Percentiles rank a stretch among this genome's conserved stretches.
Evolutionary conservation across 1,140 invertebrate genomes (phyloP).

Genomic region (Cataglyphis hispanica): DNA sequence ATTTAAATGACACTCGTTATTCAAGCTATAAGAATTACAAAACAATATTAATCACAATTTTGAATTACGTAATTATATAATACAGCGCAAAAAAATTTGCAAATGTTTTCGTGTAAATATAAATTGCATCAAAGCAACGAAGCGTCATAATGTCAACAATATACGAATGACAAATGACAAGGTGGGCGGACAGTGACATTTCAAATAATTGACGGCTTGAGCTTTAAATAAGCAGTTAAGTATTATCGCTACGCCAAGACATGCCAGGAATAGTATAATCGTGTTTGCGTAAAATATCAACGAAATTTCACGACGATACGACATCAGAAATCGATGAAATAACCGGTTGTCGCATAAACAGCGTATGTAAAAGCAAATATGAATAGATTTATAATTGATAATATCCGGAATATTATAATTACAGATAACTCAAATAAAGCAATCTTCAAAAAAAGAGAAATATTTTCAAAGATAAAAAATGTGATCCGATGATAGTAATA

Average conservation of each 20-base stretch:
- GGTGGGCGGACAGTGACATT: conserved; percentile 8
- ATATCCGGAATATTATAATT: background rate
- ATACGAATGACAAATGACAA: background rate
- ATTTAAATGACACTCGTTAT: background rate
- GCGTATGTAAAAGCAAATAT: conserved; percentile 17
- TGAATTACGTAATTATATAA: background rate
- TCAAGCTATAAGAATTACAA: background rate
- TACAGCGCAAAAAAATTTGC: background rate
- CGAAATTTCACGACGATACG: background rate
- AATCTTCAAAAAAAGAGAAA: background rate
- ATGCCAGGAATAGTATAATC: background rate
- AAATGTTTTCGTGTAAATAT: background rate
- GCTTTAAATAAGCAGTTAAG: conserved; percentile 24
- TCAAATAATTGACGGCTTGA: conserved; percentile 24
- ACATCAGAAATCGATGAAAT: conserved; percentile 6
- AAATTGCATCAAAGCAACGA: background rate
- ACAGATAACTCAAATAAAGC: background rate
- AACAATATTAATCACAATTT: background rate
- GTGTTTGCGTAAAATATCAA: conserved; percentile 17
- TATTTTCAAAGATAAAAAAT: background rate
- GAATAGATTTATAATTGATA: background rate
- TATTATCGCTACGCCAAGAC: background rate
- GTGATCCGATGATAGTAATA: background rate
- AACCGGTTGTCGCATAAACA: conserved; percentile 7
- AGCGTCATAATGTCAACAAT: background rate